A percentile compares a stretch with the other conserved stretches of the same genome.
phyloP scores from a whole-genome alignment of 2,797 vertebrate genomes.

The Argentina silus region DNA sequence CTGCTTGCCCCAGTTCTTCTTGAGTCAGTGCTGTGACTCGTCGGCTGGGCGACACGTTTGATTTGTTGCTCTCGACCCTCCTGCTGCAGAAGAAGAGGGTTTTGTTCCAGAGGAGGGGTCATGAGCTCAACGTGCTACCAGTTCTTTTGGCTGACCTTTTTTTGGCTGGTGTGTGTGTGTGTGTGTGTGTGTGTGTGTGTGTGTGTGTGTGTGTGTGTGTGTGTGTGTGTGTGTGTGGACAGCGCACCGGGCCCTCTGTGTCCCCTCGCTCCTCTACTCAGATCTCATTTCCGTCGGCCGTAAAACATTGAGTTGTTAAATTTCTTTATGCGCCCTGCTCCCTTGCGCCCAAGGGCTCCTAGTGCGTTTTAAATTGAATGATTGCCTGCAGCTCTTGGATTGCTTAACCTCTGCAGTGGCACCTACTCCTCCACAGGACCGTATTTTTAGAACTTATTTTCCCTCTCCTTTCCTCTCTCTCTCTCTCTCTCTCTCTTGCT shows the following conservation, averaged over 20 bases:
- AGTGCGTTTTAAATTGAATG: constrained; percentile 82
- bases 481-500: constrained; percentile 8
- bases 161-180: constrained; percentile 4
- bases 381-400: constrained; percentile 80
- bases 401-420: constrained; percentile 79
- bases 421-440: constrained; percentile 64
- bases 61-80: constrained; percentile 41
- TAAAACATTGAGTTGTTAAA: constrained; percentile 82
- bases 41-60: constrained; percentile 17
- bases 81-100: constrained; percentile 20
- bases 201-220: not conserved
- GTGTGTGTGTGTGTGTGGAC: constrained; percentile 5
- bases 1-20: not conserved
- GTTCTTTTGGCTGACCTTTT: constrained; percentile 22
- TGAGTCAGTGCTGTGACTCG: not conserved
- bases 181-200: constrained; percentile 18
- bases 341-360: constrained; percentile 71
- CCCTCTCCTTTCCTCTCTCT: constrained; percentile 28
- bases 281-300: constrained; percentile 75
- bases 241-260: constrained; percentile 29
- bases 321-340: constrained; percentile 77
- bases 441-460: constrained; percentile 77
- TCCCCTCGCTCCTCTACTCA: constrained; percentile 44
- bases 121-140: constrained; percentile 50
- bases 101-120: constrained; percentile 45